These are phyloP conservation scores for Phengaris alcon DNA, from an alignment of 2,888 invertebrate species.

Conservation along the genomic window DNA sequence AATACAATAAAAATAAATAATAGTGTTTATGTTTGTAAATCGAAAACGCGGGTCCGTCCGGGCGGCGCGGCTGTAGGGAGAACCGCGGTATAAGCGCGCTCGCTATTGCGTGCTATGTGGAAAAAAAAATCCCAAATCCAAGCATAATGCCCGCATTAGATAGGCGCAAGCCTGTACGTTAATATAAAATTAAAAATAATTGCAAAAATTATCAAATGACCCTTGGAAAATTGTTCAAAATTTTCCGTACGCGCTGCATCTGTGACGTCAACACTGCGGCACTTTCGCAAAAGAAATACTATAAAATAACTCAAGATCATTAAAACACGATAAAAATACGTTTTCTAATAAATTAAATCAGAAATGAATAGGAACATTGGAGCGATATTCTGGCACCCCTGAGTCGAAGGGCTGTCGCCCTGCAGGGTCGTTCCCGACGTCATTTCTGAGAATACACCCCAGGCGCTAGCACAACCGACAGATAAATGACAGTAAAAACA, in stretches of 20 bases:
- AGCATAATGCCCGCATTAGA: conserved; percentile 49
- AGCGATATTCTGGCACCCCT: background rate
- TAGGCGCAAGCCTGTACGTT: conserved; percentile 66
- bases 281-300: background rate
- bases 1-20: background rate
- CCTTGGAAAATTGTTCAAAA: conserved; percentile 67
- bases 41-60: conserved; percentile 53
- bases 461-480: background rate
- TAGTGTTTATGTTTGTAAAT: background rate
- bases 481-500: background rate
- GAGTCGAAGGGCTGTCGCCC: background rate
- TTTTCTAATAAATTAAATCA: background rate
- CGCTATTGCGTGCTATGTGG: conserved; percentile 47
- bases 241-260: conserved; percentile 60
- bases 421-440: background rate
- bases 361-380: background rate
- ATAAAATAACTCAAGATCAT: background rate
- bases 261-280: conserved; percentile 50
- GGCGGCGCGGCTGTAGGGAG: conserved; percentile 52
- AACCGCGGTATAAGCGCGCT: conserved; percentile 41
- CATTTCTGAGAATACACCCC: background rate
- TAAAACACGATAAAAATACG: background rate
- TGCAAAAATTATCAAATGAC: conserved; percentile 43
- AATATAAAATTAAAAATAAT: conserved; percentile 45
- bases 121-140: conserved; percentile 53